Evolutionary conservation across 2,113 vertebrate genomes (phyloP).

Genomic region (Rafetus swinhoei): DNA sequence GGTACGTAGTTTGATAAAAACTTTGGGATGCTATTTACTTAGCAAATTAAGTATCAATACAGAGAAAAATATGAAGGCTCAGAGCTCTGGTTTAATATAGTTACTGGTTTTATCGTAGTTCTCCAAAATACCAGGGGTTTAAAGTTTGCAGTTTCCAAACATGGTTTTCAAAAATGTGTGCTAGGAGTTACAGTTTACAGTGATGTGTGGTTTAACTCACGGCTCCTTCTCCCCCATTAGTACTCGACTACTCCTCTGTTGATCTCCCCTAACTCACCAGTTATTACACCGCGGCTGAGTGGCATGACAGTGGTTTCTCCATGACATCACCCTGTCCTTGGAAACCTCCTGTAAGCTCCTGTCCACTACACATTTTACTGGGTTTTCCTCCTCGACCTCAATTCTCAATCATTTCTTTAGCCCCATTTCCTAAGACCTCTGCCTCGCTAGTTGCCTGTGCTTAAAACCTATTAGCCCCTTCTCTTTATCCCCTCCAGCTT

Average conservation of each 20-base stretch:
- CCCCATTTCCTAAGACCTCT: background rate
- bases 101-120: background rate
- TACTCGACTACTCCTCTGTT: background rate
- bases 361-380: background rate
- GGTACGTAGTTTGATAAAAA: background rate
- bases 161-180: background rate
- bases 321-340: background rate
- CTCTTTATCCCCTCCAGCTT: background rate
- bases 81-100: background rate
- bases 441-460: background rate
- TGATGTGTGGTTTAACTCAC: too few relatives aligned
- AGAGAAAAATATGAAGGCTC: background rate
- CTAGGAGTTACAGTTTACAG: background rate
- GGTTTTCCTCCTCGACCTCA: background rate
- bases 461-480: background rate
- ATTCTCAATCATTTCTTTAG: background rate
- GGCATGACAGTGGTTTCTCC: background rate
- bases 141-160: background rate
- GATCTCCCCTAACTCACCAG: background rate
- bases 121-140: background rate
- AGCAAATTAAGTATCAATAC: background rate
- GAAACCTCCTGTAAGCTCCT: background rate
- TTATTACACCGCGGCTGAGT: background rate
- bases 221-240: too few relatives aligned
- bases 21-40: background rate